Evolutionary conservation across 2,888 invertebrate species (phyloP), one percentile per base, ranked within the genome.

Genomic region (Zaprionus lineosus): DNA sequence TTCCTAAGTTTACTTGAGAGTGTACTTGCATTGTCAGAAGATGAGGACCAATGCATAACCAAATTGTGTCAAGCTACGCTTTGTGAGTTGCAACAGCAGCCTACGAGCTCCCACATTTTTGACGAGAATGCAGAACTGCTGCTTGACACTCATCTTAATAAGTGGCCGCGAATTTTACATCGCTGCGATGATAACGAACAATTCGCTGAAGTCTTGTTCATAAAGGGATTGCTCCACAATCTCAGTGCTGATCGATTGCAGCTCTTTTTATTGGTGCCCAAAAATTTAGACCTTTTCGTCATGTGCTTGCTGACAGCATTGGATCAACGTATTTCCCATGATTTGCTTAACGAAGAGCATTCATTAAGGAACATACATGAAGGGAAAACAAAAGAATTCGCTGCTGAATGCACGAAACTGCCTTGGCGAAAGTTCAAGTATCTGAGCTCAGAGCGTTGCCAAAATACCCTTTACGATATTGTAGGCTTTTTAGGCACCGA

Each of bases 361-460:
- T 71, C 88, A 0, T 53, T 89, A 7, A 79, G 88, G 2, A 29
- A 29, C 2, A 41, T 70, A 6, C 52, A 41, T 11, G 34, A 41
- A 1, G 41, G 56, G 6, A 62, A 9, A 11, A 11, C 58, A 1
- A 58, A 36, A 63, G 86, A 91, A 21, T 89, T 91, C 48, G 41
- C 53, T 1, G 71, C 47, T 0, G 53, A 86, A 3, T 87, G 90
- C 52, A 40, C 59, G 1, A 87, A 88, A 44, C 88, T 91, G 2
- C 92, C 93, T 0, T 95, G 95, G 95, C 92, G 93, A 55, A 90
- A 90, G 39, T 93, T 94, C 57, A 92, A 91, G 48, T 92, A 93
- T 88, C 90, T 95, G 41, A 91, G 91, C 57, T 90, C 91, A 7
- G 76, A 87, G 15, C 83, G 82, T 1, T 90, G 92, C 37, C 85